A percentile compares a stretch with the other conserved stretches of the same genome.
Conservation (phyloP, 2,113 vertebrate species). For the Capreolus pygargus region DNA sequence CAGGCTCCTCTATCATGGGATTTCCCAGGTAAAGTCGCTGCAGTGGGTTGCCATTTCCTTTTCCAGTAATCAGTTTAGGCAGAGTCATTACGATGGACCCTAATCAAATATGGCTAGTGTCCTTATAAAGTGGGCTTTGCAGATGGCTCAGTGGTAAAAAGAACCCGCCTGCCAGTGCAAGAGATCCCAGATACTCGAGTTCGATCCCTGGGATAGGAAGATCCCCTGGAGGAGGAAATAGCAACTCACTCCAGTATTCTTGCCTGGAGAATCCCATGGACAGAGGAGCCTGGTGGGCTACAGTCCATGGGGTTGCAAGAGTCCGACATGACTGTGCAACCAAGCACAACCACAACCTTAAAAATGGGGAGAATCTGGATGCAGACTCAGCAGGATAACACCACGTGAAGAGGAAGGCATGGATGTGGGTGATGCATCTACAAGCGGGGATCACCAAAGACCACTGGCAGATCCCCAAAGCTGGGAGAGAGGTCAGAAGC, state of each 20-base stretch:
- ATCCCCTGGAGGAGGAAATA: neutral
- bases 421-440: neutral
- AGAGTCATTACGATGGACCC: neutral
- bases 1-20: neutral
- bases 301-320: neutral
- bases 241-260: neutral
- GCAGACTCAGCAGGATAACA: accelerated
- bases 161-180: accelerated
- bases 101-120: neutral
- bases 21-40: neutral
- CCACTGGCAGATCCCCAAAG: accelerated
- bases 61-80: neutral
- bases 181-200: neutral
- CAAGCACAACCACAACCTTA: neutral
- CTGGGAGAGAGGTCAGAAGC: too few species aligned
- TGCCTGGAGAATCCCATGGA: neutral
- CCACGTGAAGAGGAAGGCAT: accelerated
- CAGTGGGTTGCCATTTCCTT: neutral
- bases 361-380: neutral
- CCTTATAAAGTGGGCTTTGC: neutral
- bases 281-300: neutral
- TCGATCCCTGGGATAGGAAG: neutral
- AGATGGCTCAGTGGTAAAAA: neutral
- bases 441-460: neutral
- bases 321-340: neutral